Conservation (phyloP, 2,888 invertebrate species). For the Melanchra persicariae region DNA sequence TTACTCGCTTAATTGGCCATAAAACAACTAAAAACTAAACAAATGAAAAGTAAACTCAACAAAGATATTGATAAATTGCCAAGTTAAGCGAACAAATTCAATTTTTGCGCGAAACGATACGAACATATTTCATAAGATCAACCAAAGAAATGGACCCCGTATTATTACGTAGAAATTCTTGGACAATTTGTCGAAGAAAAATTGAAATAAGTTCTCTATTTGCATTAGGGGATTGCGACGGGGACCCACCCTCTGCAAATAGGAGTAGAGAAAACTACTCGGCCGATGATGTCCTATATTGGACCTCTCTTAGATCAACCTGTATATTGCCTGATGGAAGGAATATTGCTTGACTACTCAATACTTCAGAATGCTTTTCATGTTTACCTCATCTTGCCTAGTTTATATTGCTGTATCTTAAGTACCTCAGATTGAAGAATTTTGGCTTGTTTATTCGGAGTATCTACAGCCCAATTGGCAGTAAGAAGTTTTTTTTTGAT, state of each 20-base stretch:
- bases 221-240: slow-evolving; percentile 67
- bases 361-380: slow-evolving; percentile 42
- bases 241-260: slow-evolving; percentile 64
- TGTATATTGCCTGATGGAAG: slow-evolving; percentile 42
- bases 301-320: slow-evolving; percentile 53
- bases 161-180: slow-evolving; percentile 39
- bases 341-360: slow-evolving; percentile 44
- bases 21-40: neutral
- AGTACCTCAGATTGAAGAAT: slow-evolving; percentile 10
- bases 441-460: neutral
- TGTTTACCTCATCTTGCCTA: slow-evolving; percentile 21
- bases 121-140: slow-evolving; percentile 40
- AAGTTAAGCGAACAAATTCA: slow-evolving; percentile 26
- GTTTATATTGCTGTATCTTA: neutral
- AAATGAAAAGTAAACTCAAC: neutral
- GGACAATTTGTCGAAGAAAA: slow-evolving; percentile 52
- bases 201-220: slow-evolving; percentile 70
- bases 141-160: slow-evolving; percentile 40
- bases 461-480: too few relatives aligned
- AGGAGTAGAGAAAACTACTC: slow-evolving; percentile 62
- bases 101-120: slow-evolving; percentile 18
- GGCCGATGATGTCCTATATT: slow-evolving; percentile 59
- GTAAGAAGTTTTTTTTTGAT: too few relatives aligned
- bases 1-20: neutral
- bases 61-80: slow-evolving; percentile 13